Evolutionary conservation across 1,140 invertebrate genomes (phyloP).

Genomic region (Papilio glaucus): DNA sequence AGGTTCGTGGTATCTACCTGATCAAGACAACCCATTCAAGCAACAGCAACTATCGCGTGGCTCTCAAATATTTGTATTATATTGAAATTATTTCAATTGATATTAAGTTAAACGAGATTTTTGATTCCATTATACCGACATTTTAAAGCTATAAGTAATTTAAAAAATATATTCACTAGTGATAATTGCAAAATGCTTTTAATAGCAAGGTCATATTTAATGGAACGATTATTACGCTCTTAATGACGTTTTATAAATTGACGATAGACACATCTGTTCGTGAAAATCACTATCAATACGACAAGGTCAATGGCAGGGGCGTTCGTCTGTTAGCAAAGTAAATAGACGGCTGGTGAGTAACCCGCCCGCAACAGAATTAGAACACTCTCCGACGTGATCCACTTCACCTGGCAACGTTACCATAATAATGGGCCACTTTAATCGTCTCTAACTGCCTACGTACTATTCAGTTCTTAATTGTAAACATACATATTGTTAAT

Average conservation of each 20-base stretch:
- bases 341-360: constrained; percentile 73
- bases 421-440: constrained; percentile 40
- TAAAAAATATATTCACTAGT: constrained; percentile 1
- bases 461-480: constrained; percentile 3
- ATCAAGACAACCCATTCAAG: too few relatives aligned
- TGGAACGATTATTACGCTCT: neutral
- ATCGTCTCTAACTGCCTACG: constrained; percentile 36
- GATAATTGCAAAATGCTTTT: constrained; percentile 15
- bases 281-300: constrained; percentile 51
- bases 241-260: neutral
- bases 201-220: constrained; percentile 24
- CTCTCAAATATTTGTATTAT: too few relatives aligned
- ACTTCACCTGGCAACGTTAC: constrained; percentile 56
- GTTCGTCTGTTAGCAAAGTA: constrained; percentile 70
- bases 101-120: too few relatives aligned
- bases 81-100: too few relatives aligned
- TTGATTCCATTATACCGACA: too few relatives aligned
- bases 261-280: constrained; percentile 17
- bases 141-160: constrained; percentile 6
- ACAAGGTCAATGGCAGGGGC: constrained; percentile 77
- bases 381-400: constrained; percentile 69
- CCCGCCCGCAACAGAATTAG: constrained; percentile 62
- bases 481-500: constrained; percentile 23
- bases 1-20: too few relatives aligned
- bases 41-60: too few relatives aligned